Evolutionary conservation across 2,113 vertebrate genomes (phyloP).

Genomic region (Lamprologus lemairii): DNA sequence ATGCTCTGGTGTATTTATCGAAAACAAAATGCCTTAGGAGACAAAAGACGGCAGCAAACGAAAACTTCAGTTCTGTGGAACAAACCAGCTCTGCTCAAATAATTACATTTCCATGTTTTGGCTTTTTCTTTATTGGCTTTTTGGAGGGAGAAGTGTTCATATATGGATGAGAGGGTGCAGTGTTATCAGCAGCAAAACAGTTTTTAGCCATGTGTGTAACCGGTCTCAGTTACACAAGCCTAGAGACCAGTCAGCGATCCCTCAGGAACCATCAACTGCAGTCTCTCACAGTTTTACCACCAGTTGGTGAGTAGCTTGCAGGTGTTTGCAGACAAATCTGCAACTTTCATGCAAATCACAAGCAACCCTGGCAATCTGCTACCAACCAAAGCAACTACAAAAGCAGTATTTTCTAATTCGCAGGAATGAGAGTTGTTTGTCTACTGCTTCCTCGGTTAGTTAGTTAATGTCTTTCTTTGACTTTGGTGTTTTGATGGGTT

Average conservation of each 20-base stretch:
- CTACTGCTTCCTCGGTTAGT: not conserved
- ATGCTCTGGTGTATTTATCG: not conserved
- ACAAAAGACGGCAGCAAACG: not conserved
- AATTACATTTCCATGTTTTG: not conserved
- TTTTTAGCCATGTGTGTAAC: not conserved
- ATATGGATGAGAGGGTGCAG: not conserved
- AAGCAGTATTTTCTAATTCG: not conserved
- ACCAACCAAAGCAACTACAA: not conserved
- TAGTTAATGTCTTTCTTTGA: not conserved
- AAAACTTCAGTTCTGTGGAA: not conserved
- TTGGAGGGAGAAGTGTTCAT: not conserved
- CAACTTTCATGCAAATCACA: not conserved
- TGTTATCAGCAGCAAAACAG: not conserved
- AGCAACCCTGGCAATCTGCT: not conserved
- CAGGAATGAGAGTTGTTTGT: not conserved
- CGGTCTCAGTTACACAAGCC: not conserved
- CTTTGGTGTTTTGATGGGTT: not conserved
- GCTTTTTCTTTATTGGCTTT: not conserved
- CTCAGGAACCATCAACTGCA: not conserved
- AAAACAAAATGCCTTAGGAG: not conserved
- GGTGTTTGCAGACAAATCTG: not conserved
- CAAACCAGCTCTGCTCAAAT: not conserved
- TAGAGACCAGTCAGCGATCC: not conserved
- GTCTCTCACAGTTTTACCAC: not conserved
- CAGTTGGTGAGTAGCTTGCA: not conserved